Base-by-base conservation (phyloP, 1,140 invertebrate genomes). In the Paralvinella palmiformis region DNA sequence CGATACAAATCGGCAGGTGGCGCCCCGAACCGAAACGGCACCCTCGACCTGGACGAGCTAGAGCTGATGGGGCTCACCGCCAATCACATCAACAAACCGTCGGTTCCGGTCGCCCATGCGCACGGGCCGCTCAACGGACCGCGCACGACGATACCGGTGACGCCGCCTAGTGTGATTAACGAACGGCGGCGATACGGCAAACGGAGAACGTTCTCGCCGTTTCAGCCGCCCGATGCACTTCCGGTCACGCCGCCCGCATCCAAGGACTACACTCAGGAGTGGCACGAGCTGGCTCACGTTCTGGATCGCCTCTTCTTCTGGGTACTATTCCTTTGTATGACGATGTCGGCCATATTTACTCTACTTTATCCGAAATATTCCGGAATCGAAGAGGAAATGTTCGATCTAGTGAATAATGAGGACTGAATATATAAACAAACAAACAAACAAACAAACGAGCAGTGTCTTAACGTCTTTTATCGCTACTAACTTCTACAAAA, bases 221-320 rank as follows among this genome's bases (percentile, higher is more conserved):
- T n/a, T n/a, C n/a, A n/a, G n/a, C n/a, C n/a, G n/a, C n/a, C n/a
- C n/a, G n/a, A n/a, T n/a, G n/a, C n/a, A n/a, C n/a, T n/a, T n/a
- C n/a, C n/a, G n/a, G n/a, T n/a, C n/a, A n/a, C n/a, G n/a, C n/a
- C n/a, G n/a, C n/a, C n/a, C n/a, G n/a, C n/a, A n/a, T n/a, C n/a
- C n/a, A n/a, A n/a, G n/a, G 37, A 44, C 33, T 22, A 20, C 17
- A 24, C 31, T 17, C 29, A 59, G 32, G 62, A 64, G 6, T 64
- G 62, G 62, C 62, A 45, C 32, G 62, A 64, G 41, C n/a, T 64
- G 33, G 62, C 62, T 10, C n/a, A 27, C 15, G 62, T 64, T 15
- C 3, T 64, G 13, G 62, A 64, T 45, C 32, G 62, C 15, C 20
- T 59, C 2, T 64, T 64, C 55, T 64, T 64, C 62, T 64, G 62